phyloP scores from a whole-genome alignment of 2,888 invertebrate species.

The Actias luna region DNA sequence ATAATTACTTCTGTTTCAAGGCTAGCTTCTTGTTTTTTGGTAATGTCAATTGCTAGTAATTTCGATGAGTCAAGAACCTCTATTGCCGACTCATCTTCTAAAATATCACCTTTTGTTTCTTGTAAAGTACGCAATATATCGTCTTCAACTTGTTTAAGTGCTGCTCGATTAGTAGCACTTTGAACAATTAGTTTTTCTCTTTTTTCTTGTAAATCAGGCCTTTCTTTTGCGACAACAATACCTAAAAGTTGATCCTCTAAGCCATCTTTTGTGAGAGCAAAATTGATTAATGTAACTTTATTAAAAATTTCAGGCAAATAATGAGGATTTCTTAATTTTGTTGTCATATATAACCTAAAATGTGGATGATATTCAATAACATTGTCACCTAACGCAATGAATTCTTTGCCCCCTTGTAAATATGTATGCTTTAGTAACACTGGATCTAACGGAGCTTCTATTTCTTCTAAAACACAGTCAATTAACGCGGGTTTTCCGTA shows the following conservation, averaged over 20 bases:
- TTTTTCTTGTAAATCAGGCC: conserved; percentile 91
- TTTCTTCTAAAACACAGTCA: conserved; percentile 89
- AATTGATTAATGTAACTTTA: conserved; percentile 91
- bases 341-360: conserved; percentile 91
- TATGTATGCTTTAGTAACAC: conserved; percentile 88
- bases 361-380: conserved; percentile 88
- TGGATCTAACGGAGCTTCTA: conserved; percentile 90
- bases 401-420: conserved; percentile 87
- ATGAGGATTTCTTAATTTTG: conserved; percentile 92
- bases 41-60: conserved; percentile 89
- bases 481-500: conserved; percentile 89
- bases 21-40: conserved; percentile 89
- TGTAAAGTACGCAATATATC: conserved; percentile 92
- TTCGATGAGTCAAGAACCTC: conserved; percentile 94
- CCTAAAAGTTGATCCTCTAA: conserved; percentile 92
- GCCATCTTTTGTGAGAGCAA: conserved; percentile 91
- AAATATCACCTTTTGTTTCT: conserved; percentile 91
- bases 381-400: conserved; percentile 89
- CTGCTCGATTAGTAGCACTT: conserved; percentile 89
- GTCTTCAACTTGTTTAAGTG: conserved; percentile 92
- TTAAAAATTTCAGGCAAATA: conserved; percentile 92
- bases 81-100: conserved; percentile 95
- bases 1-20: conserved; percentile 89
- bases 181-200: conserved; percentile 89
- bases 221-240: conserved; percentile 92